Conservation (phyloP, 2,888 invertebrate genomes). For the Cryptocheilus praepositus region DNA sequence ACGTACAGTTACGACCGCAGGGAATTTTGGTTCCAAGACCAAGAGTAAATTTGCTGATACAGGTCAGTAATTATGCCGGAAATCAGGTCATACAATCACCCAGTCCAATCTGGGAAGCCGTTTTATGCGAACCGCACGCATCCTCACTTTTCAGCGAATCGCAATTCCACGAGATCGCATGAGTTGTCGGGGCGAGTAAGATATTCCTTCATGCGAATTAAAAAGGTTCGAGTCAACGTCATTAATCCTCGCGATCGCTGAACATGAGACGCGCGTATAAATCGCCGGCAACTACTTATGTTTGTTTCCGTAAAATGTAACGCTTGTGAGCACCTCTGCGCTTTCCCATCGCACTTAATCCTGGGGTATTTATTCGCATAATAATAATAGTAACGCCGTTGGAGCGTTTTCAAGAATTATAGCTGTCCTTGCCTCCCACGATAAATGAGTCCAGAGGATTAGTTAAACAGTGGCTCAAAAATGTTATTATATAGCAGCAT, state of each 20-base stretch:
- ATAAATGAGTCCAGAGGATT: slow-evolving; percentile 75
- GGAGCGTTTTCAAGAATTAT: slow-evolving; percentile 74
- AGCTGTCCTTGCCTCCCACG: slow-evolving; percentile 73
- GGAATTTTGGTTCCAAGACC: slow-evolving; percentile 29
- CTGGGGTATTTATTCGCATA: slow-evolving; percentile 71
- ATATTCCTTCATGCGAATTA: background rate
- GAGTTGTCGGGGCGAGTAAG: too few relatives aligned
- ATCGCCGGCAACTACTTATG: slow-evolving; percentile 37
- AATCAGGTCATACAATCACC: slow-evolving; percentile 13
- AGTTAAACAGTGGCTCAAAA: slow-evolving; percentile 76
- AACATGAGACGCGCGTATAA: slow-evolving; percentile 34
- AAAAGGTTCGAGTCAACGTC: slow-evolving; percentile 15
- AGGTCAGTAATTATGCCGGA: slow-evolving; percentile 29
- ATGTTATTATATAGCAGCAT: slow-evolving; percentile 75
- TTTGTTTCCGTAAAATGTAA: slow-evolving; percentile 49
- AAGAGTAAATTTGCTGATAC: slow-evolving; percentile 38
- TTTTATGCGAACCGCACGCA: slow-evolving; percentile 2
- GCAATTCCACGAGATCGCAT: background rate
- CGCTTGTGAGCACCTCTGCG: slow-evolving; percentile 41
- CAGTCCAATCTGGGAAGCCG: background rate
- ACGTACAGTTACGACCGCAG: slow-evolving; percentile 29
- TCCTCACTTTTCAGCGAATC: slow-evolving; percentile 3
- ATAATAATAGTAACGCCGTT: slow-evolving; percentile 73
- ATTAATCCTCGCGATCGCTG: slow-evolving; percentile 34
- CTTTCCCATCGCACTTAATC: slow-evolving; percentile 62